phyloP scores from a whole-genome alignment of 2,113 vertebrate genomes.

The Cervus canadensis region DNA sequence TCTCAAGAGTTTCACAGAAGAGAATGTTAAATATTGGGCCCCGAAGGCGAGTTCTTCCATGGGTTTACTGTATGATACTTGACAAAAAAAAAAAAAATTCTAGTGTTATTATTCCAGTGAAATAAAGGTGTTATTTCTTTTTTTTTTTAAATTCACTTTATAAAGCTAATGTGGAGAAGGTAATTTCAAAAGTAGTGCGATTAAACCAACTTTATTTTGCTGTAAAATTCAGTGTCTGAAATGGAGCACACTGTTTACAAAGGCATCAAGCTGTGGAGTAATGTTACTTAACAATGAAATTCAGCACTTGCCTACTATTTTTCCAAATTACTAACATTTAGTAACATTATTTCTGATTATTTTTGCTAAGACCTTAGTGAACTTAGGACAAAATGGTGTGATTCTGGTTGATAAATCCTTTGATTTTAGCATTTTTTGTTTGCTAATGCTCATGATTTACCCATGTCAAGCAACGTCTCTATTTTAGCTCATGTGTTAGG shows the following conservation, averaged over 20 bases:
- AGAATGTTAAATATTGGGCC: not conserved
- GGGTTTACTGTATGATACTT: not conserved
- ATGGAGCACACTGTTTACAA: not conserved
- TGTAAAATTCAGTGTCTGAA: not conserved
- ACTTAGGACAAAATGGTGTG: not conserved
- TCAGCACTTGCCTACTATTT: not conserved
- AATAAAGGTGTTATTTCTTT: not conserved
- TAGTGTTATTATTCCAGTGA: not conserved
- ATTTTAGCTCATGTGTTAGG: not conserved
- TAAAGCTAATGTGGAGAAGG: not conserved
- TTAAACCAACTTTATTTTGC: not conserved
- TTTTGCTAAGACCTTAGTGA: not conserved
- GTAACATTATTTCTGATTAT: not conserved
- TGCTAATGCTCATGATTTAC: not conserved
- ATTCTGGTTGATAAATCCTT: not conserved
- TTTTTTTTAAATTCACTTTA: not conserved
- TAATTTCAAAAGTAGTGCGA: not conserved
- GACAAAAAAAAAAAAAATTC: not conserved
- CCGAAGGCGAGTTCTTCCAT: not conserved
- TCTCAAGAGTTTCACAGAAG: not conserved
- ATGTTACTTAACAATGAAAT: not conserved
- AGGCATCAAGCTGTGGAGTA: not conserved
- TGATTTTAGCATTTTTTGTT: not conserved
- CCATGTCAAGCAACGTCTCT: not conserved
- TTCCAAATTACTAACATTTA: not conserved